phyloP scores from a whole-genome alignment of 2,797 vertebrate genomes.

The Gallirallus australis region DNA sequence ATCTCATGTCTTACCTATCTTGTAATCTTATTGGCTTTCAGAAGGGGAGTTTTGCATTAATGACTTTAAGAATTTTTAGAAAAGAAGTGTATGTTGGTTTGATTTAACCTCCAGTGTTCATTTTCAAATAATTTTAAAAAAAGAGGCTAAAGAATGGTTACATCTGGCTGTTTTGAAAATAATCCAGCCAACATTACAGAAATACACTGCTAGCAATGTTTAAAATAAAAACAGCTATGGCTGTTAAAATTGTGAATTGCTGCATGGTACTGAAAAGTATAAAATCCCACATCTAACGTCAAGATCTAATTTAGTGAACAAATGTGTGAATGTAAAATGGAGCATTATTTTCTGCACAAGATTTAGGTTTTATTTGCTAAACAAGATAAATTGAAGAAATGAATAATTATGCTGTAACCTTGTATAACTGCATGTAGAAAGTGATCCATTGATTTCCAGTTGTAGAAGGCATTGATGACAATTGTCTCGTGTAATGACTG shows the following conservation, averaged over 20 bases:
- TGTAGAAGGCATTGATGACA: neutral
- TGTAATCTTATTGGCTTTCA: neutral
- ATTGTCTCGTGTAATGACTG: neutral
- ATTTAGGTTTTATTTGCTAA: neutral
- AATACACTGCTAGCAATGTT: neutral
- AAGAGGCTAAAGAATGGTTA: neutral
- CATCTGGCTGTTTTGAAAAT: neutral
- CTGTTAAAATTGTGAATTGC: neutral
- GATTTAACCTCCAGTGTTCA: neutral
- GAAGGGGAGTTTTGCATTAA: neutral
- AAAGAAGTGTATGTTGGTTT: neutral
- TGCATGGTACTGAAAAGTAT: neutral
- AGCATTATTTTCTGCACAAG: conserved; percentile 17
- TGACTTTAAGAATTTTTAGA: neutral
- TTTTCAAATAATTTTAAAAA: neutral
- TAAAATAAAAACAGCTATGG: neutral
- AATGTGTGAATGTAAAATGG: neutral
- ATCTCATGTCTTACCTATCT: neutral
- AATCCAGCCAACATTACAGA: neutral
- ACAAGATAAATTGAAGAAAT: neutral
- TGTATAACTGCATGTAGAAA: neutral
- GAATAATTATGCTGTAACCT: neutral
- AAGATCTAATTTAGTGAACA: neutral
- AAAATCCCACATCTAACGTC: neutral
- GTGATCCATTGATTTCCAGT: neutral